Evolutionary conservation across 2,888 invertebrate species (phyloP).

Genomic region (Cerastoderma edule): DNA sequence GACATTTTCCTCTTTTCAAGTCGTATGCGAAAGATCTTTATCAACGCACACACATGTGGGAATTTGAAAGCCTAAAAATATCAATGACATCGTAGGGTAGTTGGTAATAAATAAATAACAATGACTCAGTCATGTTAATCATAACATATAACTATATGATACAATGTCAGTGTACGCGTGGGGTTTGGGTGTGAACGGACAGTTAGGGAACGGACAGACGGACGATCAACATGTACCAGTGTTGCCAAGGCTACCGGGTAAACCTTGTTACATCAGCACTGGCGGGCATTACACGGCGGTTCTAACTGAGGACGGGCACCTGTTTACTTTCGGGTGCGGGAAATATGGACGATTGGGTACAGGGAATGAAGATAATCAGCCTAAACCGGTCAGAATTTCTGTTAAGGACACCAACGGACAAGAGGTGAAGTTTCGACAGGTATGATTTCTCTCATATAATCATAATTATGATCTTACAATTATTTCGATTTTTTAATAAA

Average conservation of each 20-base stretch:
- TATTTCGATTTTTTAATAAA: too few relatives aligned
- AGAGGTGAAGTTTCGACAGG: conserved; percentile 28
- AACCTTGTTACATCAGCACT: conserved; percentile 41
- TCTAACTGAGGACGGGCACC: conserved; percentile 52
- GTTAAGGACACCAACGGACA: conserved; percentile 22
- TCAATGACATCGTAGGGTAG: too few relatives aligned
- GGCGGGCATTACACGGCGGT: conserved; percentile 67
- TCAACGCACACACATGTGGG: too few relatives aligned
- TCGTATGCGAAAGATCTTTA: too few relatives aligned
- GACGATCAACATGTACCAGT: conserved; percentile 47
- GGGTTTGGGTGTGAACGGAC: conserved; percentile 71
- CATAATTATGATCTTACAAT: too few relatives aligned
- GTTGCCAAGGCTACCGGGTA: conserved; percentile 26
- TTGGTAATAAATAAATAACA: too few relatives aligned
- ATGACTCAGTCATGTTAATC: conserved; percentile 2
- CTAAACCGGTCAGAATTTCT: conserved; percentile 41
- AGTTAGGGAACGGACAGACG: conserved; percentile 64
- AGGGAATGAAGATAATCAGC: conserved; percentile 51
- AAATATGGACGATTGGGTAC: conserved; percentile 71
- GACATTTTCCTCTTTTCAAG: too few relatives aligned
- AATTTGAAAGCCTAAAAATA: too few relatives aligned
- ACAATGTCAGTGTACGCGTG: conserved; percentile 67
- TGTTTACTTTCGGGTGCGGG: conserved; percentile 68
- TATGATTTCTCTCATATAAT: too few relatives aligned
- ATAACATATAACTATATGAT: background rate